Conservation (phyloP, 2,888 invertebrate species). For the Papilio demoleus region DNA sequence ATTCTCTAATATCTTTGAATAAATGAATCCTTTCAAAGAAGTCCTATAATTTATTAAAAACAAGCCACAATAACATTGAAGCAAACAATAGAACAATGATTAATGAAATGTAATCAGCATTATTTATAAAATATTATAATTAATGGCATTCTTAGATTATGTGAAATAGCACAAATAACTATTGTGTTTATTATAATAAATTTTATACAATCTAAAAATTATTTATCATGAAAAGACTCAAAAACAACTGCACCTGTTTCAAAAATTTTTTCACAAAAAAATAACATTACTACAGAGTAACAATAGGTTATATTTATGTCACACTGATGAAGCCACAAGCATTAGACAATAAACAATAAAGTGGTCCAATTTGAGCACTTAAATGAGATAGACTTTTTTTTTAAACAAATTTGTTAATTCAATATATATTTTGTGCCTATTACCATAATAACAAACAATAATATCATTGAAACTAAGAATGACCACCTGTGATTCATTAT, state of each 20-base stretch:
- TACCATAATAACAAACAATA: too few species aligned
- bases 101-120: background rate
- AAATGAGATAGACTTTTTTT: background rate
- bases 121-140: background rate
- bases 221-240: too few species aligned
- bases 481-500: conserved; percentile 15
- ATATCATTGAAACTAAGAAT: background rate
- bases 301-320: too few species aligned
- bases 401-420: background rate
- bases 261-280: too few species aligned
- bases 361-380: background rate
- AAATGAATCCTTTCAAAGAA: background rate
- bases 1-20: background rate
- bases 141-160: background rate
- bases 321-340: too few species aligned
- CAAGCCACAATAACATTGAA: background rate
- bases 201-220: background rate
- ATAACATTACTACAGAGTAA: too few species aligned
- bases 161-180: background rate
- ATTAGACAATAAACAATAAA: background rate
- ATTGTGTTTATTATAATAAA: conserved; percentile 3
- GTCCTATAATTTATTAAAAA: background rate
- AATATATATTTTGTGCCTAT: too few species aligned
- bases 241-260: too few species aligned
- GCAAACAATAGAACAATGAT: background rate